Evolutionary conservation across 2,888 invertebrate species (phyloP), one percentile per base, ranked within the genome.

Genomic region (Ennomos fuscantarius): DNA sequence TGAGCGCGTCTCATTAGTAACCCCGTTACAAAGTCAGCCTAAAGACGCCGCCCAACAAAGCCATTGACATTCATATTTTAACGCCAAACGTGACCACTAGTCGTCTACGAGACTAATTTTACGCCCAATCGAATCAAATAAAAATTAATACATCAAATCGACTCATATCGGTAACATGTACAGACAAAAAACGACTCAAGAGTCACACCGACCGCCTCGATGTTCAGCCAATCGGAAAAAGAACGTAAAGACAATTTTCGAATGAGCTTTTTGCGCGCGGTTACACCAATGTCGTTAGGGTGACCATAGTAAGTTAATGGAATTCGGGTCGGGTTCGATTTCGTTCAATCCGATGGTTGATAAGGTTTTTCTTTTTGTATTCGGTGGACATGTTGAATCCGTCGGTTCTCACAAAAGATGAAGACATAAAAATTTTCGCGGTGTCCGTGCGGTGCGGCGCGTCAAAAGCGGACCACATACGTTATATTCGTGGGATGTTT

Each of bases 401-500:
- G 74, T 73, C 74, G 75, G 79, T 86, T 89, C 89, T 85, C 89
- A 86, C 85, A 79, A 82, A 70, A 72, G 81, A 92, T 92, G 88
- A 91, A 92, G 92, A 92, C 91, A 89, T 92, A 91, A 90, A 89
- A 86, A 87, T 89, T 85, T 86, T 80, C 81, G 79, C 51, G 63
- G 60, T 60, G 63, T 61, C 48, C 57, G 71, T 64, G 84, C 89
- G 91, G 71, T 64, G 84, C 89, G 91, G 90, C 82, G 80, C 81
- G 80, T 87, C 89, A 87, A 90, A 89, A 76, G 81, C 60, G 70
- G 87, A 86, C 90, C 90, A 87, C 91, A 89, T 88, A 79, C 84
- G 84, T 84, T 84, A 88, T 87, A 80, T 82, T 78, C 75, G 79
- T 80, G 79, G 68, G 79, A 72, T 75, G 72, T 84, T 82, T 77